Conservation (phyloP, 2,113 vertebrate genomes). For the Corydoras sp. region DNA sequence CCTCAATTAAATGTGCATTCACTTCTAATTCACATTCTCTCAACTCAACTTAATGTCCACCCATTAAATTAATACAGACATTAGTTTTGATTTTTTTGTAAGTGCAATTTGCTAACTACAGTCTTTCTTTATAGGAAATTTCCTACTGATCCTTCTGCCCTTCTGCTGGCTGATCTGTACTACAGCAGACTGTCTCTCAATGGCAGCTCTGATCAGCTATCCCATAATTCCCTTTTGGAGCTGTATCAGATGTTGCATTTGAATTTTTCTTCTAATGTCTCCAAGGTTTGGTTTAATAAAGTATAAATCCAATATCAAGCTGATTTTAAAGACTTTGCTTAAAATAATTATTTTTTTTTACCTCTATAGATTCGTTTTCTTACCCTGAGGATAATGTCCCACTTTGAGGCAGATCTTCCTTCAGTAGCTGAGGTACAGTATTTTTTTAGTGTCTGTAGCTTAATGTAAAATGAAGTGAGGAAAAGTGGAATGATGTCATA, state of each 20-base stretch:
- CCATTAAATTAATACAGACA: no score
- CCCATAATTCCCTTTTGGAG: conserved; percentile 73
- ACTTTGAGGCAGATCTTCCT: conserved; percentile 75
- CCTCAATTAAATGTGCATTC: no score
- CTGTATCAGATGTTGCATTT: conserved; percentile 72
- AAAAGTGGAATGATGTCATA: background rate
- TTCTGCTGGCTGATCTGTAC: conserved; percentile 88
- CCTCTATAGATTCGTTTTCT: conserved; percentile 78
- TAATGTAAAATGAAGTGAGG: background rate
- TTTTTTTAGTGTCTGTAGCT: background rate
- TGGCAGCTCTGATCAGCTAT: conserved; percentile 75
- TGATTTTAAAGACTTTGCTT: background rate
- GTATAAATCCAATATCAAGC: no score
- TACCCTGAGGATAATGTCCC: conserved; percentile 83
- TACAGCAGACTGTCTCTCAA: conserved; percentile 81
- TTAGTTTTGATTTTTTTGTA: no score
- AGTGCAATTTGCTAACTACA: background rate
- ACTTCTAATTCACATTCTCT: no score
- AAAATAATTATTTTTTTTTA: background rate
- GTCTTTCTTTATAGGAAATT: conserved; percentile 61
- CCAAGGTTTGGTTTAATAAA: conserved; percentile 65
- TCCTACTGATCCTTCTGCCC: conserved; percentile 73
- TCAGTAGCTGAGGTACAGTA: conserved; percentile 70
- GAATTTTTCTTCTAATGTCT: conserved; percentile 83
- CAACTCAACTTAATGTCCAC: no score